Conservation (phyloP, 2,888 invertebrate species). For the Sabatieria punctata region DNA sequence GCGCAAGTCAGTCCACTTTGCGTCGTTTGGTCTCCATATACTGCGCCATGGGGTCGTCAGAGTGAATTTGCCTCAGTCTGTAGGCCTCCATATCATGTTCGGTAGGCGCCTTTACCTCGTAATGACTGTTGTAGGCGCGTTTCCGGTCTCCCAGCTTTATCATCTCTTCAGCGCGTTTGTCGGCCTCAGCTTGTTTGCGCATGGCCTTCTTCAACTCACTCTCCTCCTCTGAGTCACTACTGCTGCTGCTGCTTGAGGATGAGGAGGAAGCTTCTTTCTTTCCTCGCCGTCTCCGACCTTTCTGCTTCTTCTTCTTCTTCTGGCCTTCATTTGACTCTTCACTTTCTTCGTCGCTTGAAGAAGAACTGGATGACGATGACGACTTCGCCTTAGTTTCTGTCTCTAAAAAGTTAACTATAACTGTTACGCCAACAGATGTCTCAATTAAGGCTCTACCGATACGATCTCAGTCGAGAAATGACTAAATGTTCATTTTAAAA, state of each 20-base stretch:
- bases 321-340: neutral
- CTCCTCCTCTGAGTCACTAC: constrained; percentile 14
- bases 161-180: constrained; percentile 24
- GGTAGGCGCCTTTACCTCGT: constrained; percentile 55
- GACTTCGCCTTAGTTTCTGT: constrained; percentile 7
- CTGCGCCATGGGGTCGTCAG: constrained; percentile 72
- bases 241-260: constrained; percentile 3
- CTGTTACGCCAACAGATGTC: too few relatives aligned
- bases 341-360: neutral
- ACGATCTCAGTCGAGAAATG: too few relatives aligned
- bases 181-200: constrained; percentile 24
- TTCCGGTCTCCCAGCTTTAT: constrained; percentile 64
- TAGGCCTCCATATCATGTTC: constrained; percentile 86
- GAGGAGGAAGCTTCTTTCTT: constrained; percentile 4
- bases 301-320: constrained; percentile 10
- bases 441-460: too few relatives aligned
- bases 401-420: neutral
- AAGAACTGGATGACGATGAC: neutral
- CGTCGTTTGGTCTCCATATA: constrained; percentile 37
- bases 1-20: constrained; percentile 9
- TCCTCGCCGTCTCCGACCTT: constrained; percentile 1
- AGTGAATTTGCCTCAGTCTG: constrained; percentile 55
- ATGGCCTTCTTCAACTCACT: constrained; percentile 6
- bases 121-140: constrained; percentile 67
- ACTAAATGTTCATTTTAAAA: too few relatives aligned